Evolutionary conservation across 1,140 invertebrate genomes (phyloP), one percentile per base, ranked within the genome.

Genomic region (Xylocopa sonorina): DNA sequence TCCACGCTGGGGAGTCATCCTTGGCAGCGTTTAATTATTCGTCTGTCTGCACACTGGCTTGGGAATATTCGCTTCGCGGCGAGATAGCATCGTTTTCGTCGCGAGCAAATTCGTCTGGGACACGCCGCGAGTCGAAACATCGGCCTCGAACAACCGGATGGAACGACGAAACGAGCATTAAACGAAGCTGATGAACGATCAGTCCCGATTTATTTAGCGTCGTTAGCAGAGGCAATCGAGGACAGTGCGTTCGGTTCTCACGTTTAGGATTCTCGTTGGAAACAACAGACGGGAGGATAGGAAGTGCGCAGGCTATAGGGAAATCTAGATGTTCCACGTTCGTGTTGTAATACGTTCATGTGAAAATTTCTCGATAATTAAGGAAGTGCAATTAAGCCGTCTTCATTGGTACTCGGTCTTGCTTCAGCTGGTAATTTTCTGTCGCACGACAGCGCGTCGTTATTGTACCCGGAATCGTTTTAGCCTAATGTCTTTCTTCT

Each of bases 11-110:
- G 76, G 27, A 51, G 73, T 29, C 63, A 86, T 87, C 84, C 87
- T 90, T 83, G 84, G 50, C 24, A 32, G 79, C 83, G 82, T 82
- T 88, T 90, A 88, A 88, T 89, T 87, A 86, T 77, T 73, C 83
- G 29, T 18, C 64, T 51, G 29, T 6, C 14, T 32, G 32, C 21
- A 21, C 0, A 34, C 14, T 18, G 3, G 27, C 12, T 68, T 67
- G 29, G 29, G 64, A 50, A 34, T 73, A 46, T 60, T 48, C 58
- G 74, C 50, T 58, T 64, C 38, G n/a, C 24, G 32, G 34, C 38
- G n/a, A 38, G 60, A 73, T 41, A 50, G 50, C 32, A 68, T 63
- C 41, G 68, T 27, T 74, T 79, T 79, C 41, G 24, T 74, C 50
- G 51, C 3, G 21, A 18, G 34, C 21, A 21, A 16, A 34, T 78